Percentiles rank a stretch among this genome's conserved stretches.
These are phyloP conservation scores for Diadema setosum DNA, from an alignment of 35 echinoderm and acorn worm species.

Conservation along the genomic window DNA sequence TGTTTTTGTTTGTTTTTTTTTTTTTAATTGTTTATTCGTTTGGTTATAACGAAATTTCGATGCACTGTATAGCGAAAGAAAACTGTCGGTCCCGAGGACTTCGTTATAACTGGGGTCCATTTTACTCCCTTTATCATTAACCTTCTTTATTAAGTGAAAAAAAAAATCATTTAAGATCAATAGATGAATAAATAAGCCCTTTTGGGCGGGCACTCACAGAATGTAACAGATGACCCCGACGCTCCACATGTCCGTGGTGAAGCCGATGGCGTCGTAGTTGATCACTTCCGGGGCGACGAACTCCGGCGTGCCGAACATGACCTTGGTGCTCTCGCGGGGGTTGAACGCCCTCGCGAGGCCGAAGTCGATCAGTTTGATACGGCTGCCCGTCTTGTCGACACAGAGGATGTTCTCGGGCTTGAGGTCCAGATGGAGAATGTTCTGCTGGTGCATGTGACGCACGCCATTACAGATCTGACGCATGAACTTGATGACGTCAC, in stretches of 20 bases:
- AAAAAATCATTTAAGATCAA: neutral
- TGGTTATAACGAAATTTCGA: too few species aligned
- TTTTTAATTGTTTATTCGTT: too few species aligned
- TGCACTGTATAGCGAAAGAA: too few species aligned
- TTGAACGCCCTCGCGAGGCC: slow-evolving; percentile 84
- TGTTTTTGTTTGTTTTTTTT: too few species aligned
- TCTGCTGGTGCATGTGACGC: slow-evolving; percentile 77
- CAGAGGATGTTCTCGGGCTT: slow-evolving; percentile 99
- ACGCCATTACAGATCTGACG: slow-evolving; percentile 95
- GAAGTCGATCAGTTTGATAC: slow-evolving; percentile 98
- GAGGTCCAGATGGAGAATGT: slow-evolving; percentile 91
- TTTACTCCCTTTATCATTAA: too few species aligned
- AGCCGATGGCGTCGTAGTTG: slow-evolving; percentile 85
- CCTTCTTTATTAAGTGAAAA: neutral
- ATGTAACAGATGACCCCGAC: slow-evolving; percentile 98
- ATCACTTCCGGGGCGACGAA: slow-evolving; percentile 99
- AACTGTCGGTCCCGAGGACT: too few species aligned
- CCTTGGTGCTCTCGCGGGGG: slow-evolving; percentile 62
- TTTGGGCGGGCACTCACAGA: slow-evolving; percentile 95
- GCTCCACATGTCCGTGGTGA: slow-evolving; percentile 97
- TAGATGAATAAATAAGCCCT: neutral
- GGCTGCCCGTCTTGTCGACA: slow-evolving; percentile 61
- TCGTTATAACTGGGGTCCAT: too few species aligned
- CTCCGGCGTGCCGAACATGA: slow-evolving; percentile 94
- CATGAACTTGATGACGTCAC: slow-evolving; percentile 94